Base-by-base conservation (phyloP, 1,140 invertebrate species). In the Stenopsyche tienmushanensis region DNA sequence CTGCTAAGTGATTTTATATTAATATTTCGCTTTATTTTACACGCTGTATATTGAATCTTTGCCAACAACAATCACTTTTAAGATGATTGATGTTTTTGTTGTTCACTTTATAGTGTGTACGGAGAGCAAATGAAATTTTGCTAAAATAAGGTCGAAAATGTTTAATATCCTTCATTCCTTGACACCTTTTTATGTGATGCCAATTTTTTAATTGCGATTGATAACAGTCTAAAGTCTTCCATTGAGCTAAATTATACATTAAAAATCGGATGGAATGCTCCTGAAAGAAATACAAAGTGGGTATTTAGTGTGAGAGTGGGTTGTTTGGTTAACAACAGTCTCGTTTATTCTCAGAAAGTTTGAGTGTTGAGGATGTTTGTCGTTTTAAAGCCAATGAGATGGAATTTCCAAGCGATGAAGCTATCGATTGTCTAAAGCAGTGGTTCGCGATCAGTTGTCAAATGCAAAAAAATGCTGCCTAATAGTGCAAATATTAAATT, bases 371-470 rank as follows among this genome's bases (percentile, higher is more conserved):
- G 29, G 29, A 34, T 34, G 29, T 34, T 34, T 34, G 29, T 34
- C 29, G 29, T 34, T 34, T 34, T 13, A 29, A 25, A 54, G 24
- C 25, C 52, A 54, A 54, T 54, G 52, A 54, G 52, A 54, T 29
- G 52, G 52, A 54, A 54, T 54, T 54, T 54, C 52, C 52, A 25
- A 1, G 23, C 52, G 52, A 54, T 54, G 20, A 54, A 29, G 24
- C 52, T 54, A 54, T 54, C 52, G 52, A 54, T 54, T 54, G 52
- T 54, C 47, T 49, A 21, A 18, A n/a, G n/a, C n/a, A n/a, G n/a
- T n/a, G n/a, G n/a, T n/a, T n/a, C n/a, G n/a, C 41, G 41, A 42
- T 13, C 18, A 17, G 41, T 42, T 42, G n/a, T 1, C 9, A 42
- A 42, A 42, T 15, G 18, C 9, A 15, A 1, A n/a, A 7, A n/a